Evolutionary conservation across 2,113 vertebrate genomes (phyloP).

Genomic region (Cryptotis parvus): DNA sequence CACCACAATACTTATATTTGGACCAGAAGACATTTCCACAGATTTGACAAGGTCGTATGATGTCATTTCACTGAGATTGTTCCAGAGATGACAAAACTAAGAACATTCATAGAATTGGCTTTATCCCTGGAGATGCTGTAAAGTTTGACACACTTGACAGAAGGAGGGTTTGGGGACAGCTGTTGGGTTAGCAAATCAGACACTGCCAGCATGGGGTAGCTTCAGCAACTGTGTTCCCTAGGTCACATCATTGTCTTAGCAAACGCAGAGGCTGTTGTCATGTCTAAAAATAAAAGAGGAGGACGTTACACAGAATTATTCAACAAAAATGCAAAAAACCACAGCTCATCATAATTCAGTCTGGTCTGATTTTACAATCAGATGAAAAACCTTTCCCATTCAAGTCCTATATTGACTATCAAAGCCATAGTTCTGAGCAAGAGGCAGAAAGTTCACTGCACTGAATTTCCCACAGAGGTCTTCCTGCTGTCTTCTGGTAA

Average conservation of each 20-base stretch:
- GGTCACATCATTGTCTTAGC: neutral
- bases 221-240: neutral
- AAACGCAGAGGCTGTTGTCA: constrained; percentile 23
- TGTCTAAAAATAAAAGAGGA: constrained; percentile 53
- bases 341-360: neutral
- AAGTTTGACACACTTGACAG: constrained; percentile 3
- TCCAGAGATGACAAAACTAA: constrained; percentile 39
- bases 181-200: neutral
- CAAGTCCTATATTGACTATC: neutral
- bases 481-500: neutral
- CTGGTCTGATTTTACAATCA: constrained; percentile 50
- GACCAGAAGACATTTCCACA: neutral
- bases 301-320: constrained; percentile 49
- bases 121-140: neutral
- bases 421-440: neutral
- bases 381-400: neutral
- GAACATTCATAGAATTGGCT: neutral
- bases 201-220: neutral
- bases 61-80: neutral
- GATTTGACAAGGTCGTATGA: constrained; percentile 57
- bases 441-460: neutral
- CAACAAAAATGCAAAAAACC: constrained; percentile 22
- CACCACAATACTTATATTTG: constrained; percentile 23
- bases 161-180: neutral
- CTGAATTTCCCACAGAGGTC: neutral